Conservation (phyloP, 2,888 invertebrate species). For the Parasteatoda lunata region DNA sequence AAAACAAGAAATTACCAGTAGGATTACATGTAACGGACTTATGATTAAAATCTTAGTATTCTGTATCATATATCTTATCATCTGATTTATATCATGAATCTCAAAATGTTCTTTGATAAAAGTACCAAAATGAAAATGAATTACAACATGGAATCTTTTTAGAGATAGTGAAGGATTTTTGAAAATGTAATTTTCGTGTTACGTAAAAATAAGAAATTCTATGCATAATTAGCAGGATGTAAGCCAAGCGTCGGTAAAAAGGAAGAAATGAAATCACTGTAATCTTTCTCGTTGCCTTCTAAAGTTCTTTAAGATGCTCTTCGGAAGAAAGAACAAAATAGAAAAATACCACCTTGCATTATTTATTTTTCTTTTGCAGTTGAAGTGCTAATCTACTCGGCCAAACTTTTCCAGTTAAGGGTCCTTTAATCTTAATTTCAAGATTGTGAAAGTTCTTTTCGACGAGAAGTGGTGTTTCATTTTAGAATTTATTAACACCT, state of each 20-base stretch:
- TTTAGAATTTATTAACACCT: too few species aligned
- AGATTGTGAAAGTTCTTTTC: conserved; percentile 2
- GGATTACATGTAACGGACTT: too few species aligned
- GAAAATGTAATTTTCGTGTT: too few species aligned
- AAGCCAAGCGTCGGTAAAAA: background rate
- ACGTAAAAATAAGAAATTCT: too few species aligned
- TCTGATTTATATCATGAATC: too few species aligned
- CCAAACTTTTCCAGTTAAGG: background rate
- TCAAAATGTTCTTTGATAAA: too few species aligned
- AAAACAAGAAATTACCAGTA: too few species aligned
- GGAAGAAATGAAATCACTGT: background rate
- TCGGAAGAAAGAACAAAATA: background rate
- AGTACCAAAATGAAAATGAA: too few species aligned
- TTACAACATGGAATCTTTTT: too few species aligned
- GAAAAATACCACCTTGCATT: background rate
- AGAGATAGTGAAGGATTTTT: too few species aligned
- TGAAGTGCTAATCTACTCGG: background rate
- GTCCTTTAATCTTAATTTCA: background rate
- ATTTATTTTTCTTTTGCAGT: background rate
- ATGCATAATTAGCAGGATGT: background rate
- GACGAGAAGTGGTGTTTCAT: background rate
- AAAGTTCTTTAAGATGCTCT: background rate
- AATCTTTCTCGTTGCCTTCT: conserved; percentile 5
- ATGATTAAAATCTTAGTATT: too few species aligned
- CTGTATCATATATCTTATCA: too few species aligned